These are phyloP conservation scores for Oostethus manadensis DNA, from an alignment of 2,113 vertebrate species.

Conservation along the genomic window DNA sequence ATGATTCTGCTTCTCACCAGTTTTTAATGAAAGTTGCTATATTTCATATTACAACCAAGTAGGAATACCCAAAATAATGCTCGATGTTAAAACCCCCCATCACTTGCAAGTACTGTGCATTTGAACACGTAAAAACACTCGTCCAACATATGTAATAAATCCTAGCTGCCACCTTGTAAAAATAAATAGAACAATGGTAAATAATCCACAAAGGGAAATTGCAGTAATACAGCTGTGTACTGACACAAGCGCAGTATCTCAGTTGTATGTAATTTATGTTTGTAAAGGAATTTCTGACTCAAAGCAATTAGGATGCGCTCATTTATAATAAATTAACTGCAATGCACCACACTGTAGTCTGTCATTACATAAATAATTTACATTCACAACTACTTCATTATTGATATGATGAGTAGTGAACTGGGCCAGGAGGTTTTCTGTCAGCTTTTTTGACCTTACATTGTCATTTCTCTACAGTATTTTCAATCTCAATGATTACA, in stretches of 20 bases:
- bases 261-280: constrained; percentile 16
- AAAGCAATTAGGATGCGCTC: constrained; percentile 29
- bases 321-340: constrained; percentile 58
- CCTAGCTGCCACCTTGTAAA: too few species aligned
- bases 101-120: too few species aligned
- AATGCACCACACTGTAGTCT: constrained; percentile 38
- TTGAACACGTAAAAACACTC: too few species aligned
- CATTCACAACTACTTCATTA: constrained; percentile 51
- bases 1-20: too few species aligned
- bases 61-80: too few species aligned
- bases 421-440: constrained; percentile 53
- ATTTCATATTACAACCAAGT: too few species aligned
- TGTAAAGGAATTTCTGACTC: constrained; percentile 36
- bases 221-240: background rate
- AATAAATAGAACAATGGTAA: too few species aligned
- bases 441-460: constrained; percentile 34
- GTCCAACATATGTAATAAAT: too few species aligned
- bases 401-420: constrained; percentile 59
- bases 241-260: background rate
- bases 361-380: constrained; percentile 62
- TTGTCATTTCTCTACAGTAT: constrained; percentile 10
- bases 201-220: background rate
- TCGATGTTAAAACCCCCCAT: too few species aligned
- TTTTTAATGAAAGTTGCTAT: too few species aligned
- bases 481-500: background rate